Percentiles rank a stretch among this genome's conserved stretches.
phyloP scores from a whole-genome alignment of 2,888 invertebrate genomes.

The Graphium colonna region DNA sequence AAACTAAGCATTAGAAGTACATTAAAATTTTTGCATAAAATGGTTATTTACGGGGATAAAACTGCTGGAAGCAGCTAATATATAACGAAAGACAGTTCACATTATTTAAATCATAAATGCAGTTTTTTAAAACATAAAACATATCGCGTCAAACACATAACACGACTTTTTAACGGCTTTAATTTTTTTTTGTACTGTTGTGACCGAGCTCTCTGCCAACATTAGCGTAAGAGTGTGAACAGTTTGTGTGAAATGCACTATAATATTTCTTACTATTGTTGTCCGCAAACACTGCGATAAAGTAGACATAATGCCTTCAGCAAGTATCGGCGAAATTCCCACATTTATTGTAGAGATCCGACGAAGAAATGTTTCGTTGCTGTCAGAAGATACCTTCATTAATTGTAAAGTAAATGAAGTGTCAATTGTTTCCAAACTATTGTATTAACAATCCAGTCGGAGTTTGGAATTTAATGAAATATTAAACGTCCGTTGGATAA shows the following conservation, averaged over 20 bases:
- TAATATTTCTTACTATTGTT: slow-evolving; percentile 3
- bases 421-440: slow-evolving; percentile 13
- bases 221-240: slow-evolving; percentile 16
- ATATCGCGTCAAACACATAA: no score
- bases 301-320: neutral
- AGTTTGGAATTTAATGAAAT: neutral
- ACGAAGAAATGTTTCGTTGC: neutral
- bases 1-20: no score
- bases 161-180: no score
- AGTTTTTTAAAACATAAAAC: no score
- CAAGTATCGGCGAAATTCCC: neutral
- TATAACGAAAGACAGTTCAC: no score
- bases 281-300: slow-evolving; percentile 1
- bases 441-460: neutral
- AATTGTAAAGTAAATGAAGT: slow-evolving; percentile 6
- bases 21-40: no score
- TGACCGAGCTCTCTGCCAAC: neutral
- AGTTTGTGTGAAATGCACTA: neutral
- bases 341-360: neutral
- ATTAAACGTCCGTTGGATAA: slow-evolving; percentile 1
- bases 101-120: no score
- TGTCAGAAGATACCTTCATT: neutral
- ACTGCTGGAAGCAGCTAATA: no score
- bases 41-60: no score
- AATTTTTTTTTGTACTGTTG: neutral